Percentiles rank a stretch among this genome's conserved stretches.
These are phyloP conservation scores for Falco rusticolus DNA, from an alignment of 2,797 vertebrate species.

Conservation along the genomic window DNA sequence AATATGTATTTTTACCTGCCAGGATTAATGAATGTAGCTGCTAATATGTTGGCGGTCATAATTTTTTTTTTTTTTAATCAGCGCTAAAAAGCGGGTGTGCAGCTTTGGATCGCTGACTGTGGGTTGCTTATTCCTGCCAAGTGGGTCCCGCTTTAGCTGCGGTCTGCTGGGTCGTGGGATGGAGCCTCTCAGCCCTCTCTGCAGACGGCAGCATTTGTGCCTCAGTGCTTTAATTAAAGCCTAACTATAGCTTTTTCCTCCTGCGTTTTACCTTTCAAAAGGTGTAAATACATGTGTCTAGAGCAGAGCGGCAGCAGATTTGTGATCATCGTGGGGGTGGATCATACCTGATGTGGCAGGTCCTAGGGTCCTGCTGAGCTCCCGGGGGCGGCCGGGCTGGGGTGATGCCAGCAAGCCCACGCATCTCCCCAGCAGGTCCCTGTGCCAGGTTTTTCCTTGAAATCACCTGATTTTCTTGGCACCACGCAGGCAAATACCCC, in stretches of 20 bases:
- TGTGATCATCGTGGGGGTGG: background rate
- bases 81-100: background rate
- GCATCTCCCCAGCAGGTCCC: background rate
- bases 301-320: background rate
- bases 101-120: background rate
- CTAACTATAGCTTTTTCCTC: background rate
- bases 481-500: background rate
- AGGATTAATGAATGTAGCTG: background rate
- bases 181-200: background rate
- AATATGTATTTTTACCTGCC: background rate
- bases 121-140: background rate
- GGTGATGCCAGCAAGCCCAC: background rate
- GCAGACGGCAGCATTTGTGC: background rate
- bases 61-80: background rate
- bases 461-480: slow-evolving; percentile 38
- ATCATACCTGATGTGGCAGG: accelerated
- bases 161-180: background rate
- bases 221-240: background rate
- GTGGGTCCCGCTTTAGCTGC: background rate
- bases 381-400: background rate
- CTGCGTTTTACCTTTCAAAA: background rate
- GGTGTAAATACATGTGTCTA: accelerated
- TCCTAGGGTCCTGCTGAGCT: background rate
- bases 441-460: slow-evolving; percentile 30
- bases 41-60: background rate